Evolutionary conservation across 2,888 invertebrate species (phyloP).

Genomic region (Odontothrips loti): DNA sequence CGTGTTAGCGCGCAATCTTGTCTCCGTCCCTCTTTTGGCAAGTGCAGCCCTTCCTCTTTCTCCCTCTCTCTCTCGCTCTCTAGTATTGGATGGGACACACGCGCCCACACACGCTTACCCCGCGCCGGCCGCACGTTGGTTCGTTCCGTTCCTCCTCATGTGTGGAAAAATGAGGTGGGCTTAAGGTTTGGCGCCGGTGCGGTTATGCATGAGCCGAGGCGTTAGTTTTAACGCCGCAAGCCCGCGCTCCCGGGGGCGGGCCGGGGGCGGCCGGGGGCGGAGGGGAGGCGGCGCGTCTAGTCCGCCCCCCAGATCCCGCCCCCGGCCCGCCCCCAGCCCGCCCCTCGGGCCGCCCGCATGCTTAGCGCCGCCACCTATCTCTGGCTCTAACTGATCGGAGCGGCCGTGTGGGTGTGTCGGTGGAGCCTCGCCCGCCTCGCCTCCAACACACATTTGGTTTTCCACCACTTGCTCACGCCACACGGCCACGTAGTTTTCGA

Average conservation of each 20-base stretch:
- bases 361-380: no score
- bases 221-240: conserved; percentile 13
- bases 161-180: conserved; percentile 17
- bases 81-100: background rate
- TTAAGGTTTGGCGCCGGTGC: background rate
- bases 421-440: no score
- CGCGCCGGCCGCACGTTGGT: background rate
- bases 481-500: no score
- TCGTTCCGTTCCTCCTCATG: background rate
- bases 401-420: no score
- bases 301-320: background rate
- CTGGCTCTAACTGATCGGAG: no score
- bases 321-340: background rate
- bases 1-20: background rate
- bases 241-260: background rate
- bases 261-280: background rate
- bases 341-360: background rate
- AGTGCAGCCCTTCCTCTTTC: background rate
- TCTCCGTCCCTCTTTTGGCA: background rate
- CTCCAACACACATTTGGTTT: no score
- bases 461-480: no score
- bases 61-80: background rate
- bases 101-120: background rate
- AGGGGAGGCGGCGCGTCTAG: background rate
- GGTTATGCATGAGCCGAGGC: conserved; percentile 11